Evolutionary conservation across 2,888 invertebrate species (phyloP).

Genomic region (Drosophila yooni): DNA sequence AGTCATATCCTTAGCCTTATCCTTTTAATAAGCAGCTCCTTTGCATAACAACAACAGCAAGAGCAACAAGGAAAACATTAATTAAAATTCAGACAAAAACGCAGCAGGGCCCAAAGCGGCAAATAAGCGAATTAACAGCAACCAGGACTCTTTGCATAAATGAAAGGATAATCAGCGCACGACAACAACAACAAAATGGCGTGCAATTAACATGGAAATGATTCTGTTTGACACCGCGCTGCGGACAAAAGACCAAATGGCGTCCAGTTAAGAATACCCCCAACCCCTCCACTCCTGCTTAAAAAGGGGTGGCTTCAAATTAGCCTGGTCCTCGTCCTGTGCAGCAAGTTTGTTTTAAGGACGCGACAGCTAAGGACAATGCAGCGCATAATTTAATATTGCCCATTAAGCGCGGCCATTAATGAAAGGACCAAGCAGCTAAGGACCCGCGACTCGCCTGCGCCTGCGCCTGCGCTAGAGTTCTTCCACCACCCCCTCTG

Average conservation of each 20-base stretch:
- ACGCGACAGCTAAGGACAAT: conserved; percentile 56
- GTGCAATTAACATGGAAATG: conserved; percentile 81
- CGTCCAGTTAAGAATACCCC: conserved; percentile 16
- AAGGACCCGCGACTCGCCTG: conserved; percentile 27
- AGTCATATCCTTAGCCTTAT: conserved; percentile 73
- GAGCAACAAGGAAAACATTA: conserved; percentile 71
- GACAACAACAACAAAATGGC: conserved; percentile 68
- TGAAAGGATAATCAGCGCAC: conserved; percentile 83
- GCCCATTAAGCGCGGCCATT: conserved; percentile 85
- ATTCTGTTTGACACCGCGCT: conserved; percentile 75
- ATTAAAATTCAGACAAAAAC: conserved; percentile 76
- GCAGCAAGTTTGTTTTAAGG: conserved; percentile 64
- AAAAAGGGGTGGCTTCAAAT: conserved; percentile 67
- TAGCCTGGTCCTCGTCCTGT: conserved; percentile 59
- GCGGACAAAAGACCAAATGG: conserved; percentile 63
- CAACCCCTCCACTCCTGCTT: not conserved
- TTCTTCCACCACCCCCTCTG: conserved; percentile 8
- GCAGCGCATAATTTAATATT: conserved; percentile 85
- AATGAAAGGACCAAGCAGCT: conserved; percentile 65
- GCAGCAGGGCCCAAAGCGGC: conserved; percentile 50
- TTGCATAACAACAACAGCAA: conserved; percentile 61
- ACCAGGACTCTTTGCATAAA: conserved; percentile 80
- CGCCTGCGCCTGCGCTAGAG: conserved; percentile 60
- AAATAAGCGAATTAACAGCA: conserved; percentile 83
- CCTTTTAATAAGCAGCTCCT: conserved; percentile 73